These are phyloP conservation scores for Phycodurus eques DNA, from an alignment of 2,113 vertebrate genomes.

Conservation along the genomic window DNA sequence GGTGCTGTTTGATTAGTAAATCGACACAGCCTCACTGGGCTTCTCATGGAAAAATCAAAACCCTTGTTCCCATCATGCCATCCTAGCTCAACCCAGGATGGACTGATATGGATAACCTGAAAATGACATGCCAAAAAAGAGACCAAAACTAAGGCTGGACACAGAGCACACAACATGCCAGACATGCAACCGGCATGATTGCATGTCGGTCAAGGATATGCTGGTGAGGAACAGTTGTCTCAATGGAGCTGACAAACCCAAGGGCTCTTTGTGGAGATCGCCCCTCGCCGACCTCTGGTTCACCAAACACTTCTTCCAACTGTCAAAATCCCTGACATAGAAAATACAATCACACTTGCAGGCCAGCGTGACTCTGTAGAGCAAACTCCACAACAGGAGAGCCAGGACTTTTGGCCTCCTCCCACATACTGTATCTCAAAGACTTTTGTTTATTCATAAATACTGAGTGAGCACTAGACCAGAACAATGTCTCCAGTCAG, in stretches of 20 bases:
- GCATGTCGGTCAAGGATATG: background rate
- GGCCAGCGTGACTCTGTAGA: background rate
- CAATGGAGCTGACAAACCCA: background rate
- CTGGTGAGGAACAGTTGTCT: background rate
- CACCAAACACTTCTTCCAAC: background rate
- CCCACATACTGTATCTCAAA: background rate
- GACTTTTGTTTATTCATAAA: slow-evolving; percentile 6
- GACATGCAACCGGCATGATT: background rate
- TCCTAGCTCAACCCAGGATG: background rate
- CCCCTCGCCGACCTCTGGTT: background rate
- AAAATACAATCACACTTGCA: background rate
- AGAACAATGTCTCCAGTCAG: background rate
- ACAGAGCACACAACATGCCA: slow-evolving; percentile 1
- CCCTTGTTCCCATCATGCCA: background rate
- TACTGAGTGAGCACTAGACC: background rate
- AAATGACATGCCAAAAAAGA: too few species aligned
- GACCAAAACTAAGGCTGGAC: background rate
- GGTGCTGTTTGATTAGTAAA: background rate
- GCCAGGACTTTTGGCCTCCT: background rate
- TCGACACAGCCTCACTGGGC: background rate
- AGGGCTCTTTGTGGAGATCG: background rate
- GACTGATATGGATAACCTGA: background rate
- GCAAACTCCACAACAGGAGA: background rate
- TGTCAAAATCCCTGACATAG: background rate
- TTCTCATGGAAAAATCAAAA: background rate